These are phyloP conservation scores for Pteromalus puparum DNA, from an alignment of 1,140 invertebrate genomes.

Conservation along the genomic window DNA sequence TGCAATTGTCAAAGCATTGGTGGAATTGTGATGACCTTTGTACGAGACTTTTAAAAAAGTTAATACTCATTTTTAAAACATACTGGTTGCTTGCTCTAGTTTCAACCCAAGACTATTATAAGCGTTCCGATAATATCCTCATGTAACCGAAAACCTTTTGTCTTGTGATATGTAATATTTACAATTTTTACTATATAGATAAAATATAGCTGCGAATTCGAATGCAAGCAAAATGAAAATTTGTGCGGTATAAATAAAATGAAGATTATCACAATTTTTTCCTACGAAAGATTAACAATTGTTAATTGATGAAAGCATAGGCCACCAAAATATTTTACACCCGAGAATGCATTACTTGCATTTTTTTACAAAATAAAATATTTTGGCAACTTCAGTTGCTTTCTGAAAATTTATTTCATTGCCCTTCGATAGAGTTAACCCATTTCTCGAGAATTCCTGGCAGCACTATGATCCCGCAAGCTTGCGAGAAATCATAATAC, in stretches of 20 bases:
- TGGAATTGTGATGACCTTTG: conserved; percentile 41
- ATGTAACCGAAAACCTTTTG: neutral
- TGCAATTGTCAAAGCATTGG: conserved; percentile 20
- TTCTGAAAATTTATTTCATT: conserved; percentile 7
- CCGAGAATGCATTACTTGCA: conserved; percentile 33
- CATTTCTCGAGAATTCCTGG: conserved; percentile 31
- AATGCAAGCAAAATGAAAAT: conserved; percentile 14
- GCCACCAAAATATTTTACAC: conserved; percentile 40
- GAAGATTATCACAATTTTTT: conserved; percentile 52
- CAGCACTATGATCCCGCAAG: conserved; percentile 15
- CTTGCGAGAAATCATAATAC: neutral
- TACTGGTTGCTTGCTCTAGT: neutral
- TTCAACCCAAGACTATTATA: conserved; percentile 8
- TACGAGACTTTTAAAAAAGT: neutral
- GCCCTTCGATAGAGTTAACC: conserved; percentile 16
- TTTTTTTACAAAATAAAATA: conserved; percentile 45
- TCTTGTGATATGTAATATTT: conserved; percentile 49
- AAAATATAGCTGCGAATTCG: neutral
- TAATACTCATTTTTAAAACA: neutral
- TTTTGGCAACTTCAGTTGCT: conserved; percentile 14
- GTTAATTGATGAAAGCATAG: neutral
- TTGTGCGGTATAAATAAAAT: conserved; percentile 24
- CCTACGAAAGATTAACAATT: conserved; percentile 29
- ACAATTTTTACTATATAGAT: conserved; percentile 33
- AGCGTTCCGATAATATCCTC: neutral